A percentile compares a stretch with the other conserved stretches of the same genome.
Evolutionary conservation across 2,888 invertebrate species (phyloP).

Genomic region (Serripes groenlandicus): DNA sequence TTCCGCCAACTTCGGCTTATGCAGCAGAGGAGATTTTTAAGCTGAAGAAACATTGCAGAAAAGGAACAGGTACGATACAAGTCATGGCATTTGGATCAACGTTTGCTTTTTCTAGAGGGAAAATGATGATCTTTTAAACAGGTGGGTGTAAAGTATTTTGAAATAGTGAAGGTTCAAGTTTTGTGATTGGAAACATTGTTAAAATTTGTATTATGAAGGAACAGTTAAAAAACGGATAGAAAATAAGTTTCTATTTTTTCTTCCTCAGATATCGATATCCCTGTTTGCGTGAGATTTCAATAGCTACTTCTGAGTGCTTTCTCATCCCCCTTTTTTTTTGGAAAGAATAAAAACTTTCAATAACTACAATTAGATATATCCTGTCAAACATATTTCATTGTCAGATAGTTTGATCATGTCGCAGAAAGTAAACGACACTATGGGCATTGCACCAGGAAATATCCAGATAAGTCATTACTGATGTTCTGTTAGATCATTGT

Average conservation of each 20-base stretch:
- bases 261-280: conserved; percentile 13
- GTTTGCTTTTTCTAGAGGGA: background rate
- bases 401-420: too few species aligned
- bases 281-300: conserved; percentile 18
- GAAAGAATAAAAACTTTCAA: too few species aligned
- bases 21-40: background rate
- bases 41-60: background rate
- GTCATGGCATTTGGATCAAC: background rate
- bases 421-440: too few species aligned
- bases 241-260: conserved; percentile 10
- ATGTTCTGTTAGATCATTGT: too few species aligned
- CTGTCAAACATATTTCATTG: too few species aligned
- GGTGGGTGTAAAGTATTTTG: too few species aligned
- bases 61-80: background rate
- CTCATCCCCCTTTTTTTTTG: conserved; percentile 9
- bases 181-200: background rate
- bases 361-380: too few species aligned
- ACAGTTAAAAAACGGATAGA: background rate
- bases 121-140: too few species aligned
- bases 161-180: too few species aligned
- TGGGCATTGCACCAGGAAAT: too few species aligned
- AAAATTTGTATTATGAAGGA: background rate
- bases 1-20: background rate
- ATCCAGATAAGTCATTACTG: too few species aligned
- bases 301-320: conserved; percentile 13